A percentile compares a stretch with the other conserved stretches of the same genome.
phyloP scores from a whole-genome alignment of 2,888 invertebrate species.

The Xiphydria camelus region DNA sequence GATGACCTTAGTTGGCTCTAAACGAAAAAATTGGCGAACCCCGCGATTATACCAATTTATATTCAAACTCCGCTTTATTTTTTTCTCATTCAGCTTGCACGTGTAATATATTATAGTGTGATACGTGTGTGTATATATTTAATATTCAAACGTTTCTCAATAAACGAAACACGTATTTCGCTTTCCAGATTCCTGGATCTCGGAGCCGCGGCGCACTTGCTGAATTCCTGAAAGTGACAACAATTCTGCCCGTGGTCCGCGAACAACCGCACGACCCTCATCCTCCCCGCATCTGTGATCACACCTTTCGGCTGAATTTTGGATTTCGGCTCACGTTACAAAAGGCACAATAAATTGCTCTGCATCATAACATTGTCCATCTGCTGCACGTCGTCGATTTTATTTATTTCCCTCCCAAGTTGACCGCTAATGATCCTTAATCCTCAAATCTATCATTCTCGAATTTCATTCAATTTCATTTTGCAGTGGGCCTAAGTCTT shows the following conservation, averaged over 20 bases:
- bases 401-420: neutral
- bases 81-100: no score
- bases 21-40: no score
- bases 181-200: slow-evolving; percentile 40
- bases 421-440: no score
- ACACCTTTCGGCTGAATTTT: slow-evolving; percentile 54
- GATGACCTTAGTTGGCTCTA: no score
- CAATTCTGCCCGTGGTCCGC: slow-evolving; percentile 30
- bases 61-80: no score
- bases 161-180: no score
- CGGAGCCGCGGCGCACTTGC: slow-evolving; percentile 42
- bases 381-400: neutral
- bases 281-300: slow-evolving; percentile 56
- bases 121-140: no score
- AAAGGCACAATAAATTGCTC: slow-evolving; percentile 54
- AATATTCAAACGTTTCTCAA: no score
- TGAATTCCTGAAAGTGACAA: slow-evolving; percentile 47
- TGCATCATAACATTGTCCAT: slow-evolving; percentile 50
- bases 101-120: no score
- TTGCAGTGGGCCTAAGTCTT: no score
- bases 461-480: neutral
- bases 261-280: slow-evolving; percentile 57
- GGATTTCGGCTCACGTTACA: slow-evolving; percentile 53
- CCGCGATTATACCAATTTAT: no score
- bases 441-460: neutral